A percentile compares a stretch with the other conserved stretches of the same genome.
These are phyloP conservation scores for Rhagologus leucostigma DNA, from an alignment of 2,113 vertebrate species.

Conservation along the genomic window DNA sequence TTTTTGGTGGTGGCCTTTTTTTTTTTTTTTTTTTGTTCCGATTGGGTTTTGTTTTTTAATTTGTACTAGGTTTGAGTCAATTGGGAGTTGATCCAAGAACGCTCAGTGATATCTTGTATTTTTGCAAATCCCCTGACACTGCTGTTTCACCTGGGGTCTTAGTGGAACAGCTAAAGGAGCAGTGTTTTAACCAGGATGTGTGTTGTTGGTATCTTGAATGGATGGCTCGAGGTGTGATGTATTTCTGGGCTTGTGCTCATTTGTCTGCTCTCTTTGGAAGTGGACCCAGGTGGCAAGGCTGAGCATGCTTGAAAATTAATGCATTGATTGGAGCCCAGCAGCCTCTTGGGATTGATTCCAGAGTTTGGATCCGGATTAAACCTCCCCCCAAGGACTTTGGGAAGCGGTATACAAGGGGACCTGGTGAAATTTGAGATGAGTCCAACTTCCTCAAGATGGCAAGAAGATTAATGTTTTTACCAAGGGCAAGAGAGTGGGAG, in stretches of 20 bases:
- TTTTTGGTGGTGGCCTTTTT: background rate
- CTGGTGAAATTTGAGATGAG: constrained; percentile 47
- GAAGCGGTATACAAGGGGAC: constrained; percentile 28
- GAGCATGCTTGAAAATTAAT: constrained; percentile 26
- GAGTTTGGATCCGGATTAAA: constrained; percentile 52
- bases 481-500: constrained; percentile 53
- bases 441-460: constrained; percentile 58
- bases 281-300: constrained; percentile 32
- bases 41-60: background rate
- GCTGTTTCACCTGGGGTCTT: background rate
- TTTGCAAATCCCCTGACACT: background rate
- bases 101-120: background rate
- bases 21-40: background rate
- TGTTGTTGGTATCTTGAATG: background rate
- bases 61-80: background rate
- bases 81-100: background rate
- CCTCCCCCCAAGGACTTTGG: constrained; percentile 50
- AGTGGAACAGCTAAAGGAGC: background rate
- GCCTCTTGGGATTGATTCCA: constrained; percentile 26
- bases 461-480: constrained; percentile 61
- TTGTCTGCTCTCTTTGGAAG: background rate
- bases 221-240: background rate
- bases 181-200: background rate
- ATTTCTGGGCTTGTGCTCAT: background rate
- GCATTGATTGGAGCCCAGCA: constrained; percentile 10